These are phyloP conservation scores for Melolontha melolontha DNA, from an alignment of 2,888 invertebrate genomes.

Conservation along the genomic window DNA sequence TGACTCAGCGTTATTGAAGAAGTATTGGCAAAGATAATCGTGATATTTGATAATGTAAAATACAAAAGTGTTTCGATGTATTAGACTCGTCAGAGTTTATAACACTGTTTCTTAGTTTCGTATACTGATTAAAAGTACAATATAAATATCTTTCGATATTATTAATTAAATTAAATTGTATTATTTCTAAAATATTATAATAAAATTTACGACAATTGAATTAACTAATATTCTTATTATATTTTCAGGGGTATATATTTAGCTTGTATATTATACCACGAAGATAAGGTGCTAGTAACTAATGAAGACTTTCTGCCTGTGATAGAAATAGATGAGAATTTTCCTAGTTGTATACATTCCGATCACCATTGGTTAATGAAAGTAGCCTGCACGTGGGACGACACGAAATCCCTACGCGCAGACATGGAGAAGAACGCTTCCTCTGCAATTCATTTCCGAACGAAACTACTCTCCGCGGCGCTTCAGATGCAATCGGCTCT, in stretches of 20 bases:
- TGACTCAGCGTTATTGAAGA: too few species aligned
- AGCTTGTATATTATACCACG: conserved; percentile 93
- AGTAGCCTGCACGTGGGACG: conserved; percentile 96
- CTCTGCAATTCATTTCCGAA: conserved; percentile 91
- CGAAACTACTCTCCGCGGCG: conserved; percentile 92
- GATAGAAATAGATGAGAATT: conserved; percentile 96
- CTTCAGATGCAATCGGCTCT: conserved; percentile 92
- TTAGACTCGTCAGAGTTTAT: too few species aligned
- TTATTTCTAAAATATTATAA: too few species aligned
- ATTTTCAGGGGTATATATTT: conserved; percentile 88
- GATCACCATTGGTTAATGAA: conserved; percentile 99
- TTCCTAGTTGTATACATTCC: conserved; percentile 89
- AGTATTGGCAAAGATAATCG: too few species aligned
- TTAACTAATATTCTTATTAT: conserved; percentile 52
- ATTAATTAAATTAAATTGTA: too few species aligned
- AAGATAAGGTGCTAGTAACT: conserved; percentile 95
- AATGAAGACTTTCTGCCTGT: conserved; percentile 97
- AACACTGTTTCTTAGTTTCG: too few species aligned
- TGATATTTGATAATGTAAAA: too few species aligned
- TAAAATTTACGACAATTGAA: too few species aligned
- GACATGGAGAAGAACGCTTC: conserved; percentile 96
- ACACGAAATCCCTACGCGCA: conserved; percentile 89
- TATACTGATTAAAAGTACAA: too few species aligned
- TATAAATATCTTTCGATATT: too few species aligned
- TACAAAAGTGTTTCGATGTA: too few species aligned